Evolutionary conservation across 2,113 vertebrate species (phyloP).

Genomic region (Lates calcarifer): DNA sequence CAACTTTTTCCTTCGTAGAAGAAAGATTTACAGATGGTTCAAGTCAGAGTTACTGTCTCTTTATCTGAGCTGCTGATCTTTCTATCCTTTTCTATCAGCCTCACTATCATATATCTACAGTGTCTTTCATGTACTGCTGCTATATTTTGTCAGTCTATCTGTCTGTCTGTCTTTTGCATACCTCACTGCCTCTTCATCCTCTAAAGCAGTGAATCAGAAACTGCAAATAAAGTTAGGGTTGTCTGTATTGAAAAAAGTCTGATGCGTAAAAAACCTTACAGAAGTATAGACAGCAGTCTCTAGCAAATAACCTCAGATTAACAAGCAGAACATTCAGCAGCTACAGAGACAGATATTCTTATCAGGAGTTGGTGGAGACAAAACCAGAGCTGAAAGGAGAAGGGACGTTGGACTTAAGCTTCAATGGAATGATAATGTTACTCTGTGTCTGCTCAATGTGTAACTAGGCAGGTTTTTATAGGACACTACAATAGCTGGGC

Average conservation of each 20-base stretch:
- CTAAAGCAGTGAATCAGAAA: not conserved
- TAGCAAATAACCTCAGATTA: not conserved
- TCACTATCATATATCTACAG: not conserved
- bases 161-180: not conserved
- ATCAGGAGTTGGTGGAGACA: not conserved
- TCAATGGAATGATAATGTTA: too few relatives aligned
- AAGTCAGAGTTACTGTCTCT: not conserved
- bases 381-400: not conserved
- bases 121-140: not conserved
- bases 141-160: not conserved
- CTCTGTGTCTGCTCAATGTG: too few relatives aligned
- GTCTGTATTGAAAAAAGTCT: not conserved
- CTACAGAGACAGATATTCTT: not conserved
- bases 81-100: not conserved
- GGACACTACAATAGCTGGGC: not conserved
- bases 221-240: not conserved
- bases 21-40: not conserved
- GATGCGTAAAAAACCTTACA: not conserved
- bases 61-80: constrained; percentile 18
- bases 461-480: not conserved
- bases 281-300: not conserved
- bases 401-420: not conserved
- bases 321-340: not conserved
- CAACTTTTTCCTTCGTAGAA: not conserved
- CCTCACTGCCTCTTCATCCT: not conserved